Conservation (phyloP, 2,797 vertebrate genomes). For the Ceryle rudis region DNA sequence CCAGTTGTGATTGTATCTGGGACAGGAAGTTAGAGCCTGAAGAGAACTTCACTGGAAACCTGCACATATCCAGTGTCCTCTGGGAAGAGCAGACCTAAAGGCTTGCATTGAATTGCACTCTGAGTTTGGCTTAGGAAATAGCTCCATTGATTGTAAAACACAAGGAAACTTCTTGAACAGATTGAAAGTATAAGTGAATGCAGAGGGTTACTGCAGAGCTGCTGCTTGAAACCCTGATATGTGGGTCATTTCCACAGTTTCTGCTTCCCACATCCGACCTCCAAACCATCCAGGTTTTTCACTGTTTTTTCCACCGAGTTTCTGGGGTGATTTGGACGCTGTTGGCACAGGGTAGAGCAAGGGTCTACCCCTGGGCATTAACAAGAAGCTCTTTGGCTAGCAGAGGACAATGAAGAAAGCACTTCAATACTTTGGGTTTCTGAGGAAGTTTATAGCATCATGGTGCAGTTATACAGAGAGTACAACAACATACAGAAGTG, state of each 20-base stretch:
- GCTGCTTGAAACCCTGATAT: not conserved
- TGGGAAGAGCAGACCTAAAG: not conserved
- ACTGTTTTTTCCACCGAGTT: not conserved
- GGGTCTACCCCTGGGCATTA: not conserved
- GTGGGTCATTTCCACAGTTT: not conserved
- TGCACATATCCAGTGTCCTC: not conserved
- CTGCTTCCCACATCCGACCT: not conserved
- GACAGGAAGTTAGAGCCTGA: not conserved
- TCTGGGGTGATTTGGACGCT: not conserved
- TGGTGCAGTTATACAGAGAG: not conserved
- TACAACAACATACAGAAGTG: not conserved
- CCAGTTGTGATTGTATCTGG: rapidly evolving
- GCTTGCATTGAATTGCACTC: not conserved
- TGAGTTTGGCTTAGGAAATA: not conserved
- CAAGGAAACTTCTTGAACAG: not conserved
- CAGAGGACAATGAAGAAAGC: not conserved
- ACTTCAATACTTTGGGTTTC: not conserved
- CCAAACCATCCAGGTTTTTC: not conserved
- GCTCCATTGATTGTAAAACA: not conserved
- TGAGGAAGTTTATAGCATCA: not conserved
- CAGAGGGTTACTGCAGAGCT: not conserved
- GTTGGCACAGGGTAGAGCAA: not conserved
- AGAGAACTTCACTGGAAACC: not conserved
- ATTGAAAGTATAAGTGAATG: not conserved
- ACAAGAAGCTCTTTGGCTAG: not conserved